phyloP scores from a whole-genome alignment of 92 coral and sea anemone species.

The Umimayanthus chanpuru region DNA sequence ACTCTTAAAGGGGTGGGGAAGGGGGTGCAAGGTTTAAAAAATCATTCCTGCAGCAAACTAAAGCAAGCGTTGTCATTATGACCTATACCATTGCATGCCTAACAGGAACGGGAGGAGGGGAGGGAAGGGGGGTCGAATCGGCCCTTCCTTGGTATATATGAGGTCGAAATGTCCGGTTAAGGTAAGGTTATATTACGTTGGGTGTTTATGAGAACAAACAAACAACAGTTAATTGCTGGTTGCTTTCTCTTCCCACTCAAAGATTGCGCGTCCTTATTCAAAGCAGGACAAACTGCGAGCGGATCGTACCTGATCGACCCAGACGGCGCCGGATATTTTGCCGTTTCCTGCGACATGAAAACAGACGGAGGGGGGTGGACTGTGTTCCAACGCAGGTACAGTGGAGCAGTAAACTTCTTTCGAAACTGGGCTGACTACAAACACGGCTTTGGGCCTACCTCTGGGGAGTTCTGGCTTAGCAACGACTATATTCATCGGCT shows the following conservation, averaged over 20 bases:
- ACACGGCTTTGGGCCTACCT: constrained; percentile 43
- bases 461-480: constrained; percentile 52
- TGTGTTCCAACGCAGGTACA: constrained; percentile 46
- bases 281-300: not conserved
- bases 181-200: not conserved
- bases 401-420: constrained; percentile 33
- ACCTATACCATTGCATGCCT: too few species aligned
- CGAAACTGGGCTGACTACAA: constrained; percentile 35
- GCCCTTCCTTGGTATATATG: too few species aligned
- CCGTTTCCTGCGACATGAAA: constrained; percentile 50
- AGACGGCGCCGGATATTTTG: not conserved
- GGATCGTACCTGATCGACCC: not conserved
- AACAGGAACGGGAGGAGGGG: too few species aligned
- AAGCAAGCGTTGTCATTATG: too few species aligned
- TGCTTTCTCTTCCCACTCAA: not conserved
- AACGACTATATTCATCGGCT: constrained; percentile 47
- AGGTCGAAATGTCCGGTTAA: too few species aligned
- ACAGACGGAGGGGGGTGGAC: constrained; percentile 55
- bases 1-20: too few species aligned
- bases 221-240: not conserved
- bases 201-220: not conserved
- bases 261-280: not conserved
- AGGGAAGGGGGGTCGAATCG: too few species aligned
- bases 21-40: too few species aligned
- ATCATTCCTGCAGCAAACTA: too few species aligned